Conservation (phyloP, 2,888 invertebrate species). For the Axea sp. region DNA sequence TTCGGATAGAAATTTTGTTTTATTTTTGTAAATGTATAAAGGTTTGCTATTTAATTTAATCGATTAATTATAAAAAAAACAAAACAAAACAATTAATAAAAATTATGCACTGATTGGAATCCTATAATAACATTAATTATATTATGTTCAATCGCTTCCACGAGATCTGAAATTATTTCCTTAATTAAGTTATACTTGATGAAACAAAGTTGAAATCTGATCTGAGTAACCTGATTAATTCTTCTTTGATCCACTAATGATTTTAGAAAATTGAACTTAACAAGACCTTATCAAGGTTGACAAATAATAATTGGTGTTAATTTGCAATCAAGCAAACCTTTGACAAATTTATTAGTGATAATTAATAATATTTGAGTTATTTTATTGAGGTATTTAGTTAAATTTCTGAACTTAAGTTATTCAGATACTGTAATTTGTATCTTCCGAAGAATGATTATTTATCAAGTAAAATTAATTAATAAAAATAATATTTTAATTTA, state of each 20-base stretch:
- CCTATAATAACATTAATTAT: constrained; percentile 17
- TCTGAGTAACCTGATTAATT: constrained; percentile 26
- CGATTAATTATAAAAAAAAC: neutral
- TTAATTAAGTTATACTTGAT: constrained; percentile 33
- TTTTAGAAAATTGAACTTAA: constrained; percentile 38
- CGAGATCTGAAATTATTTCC: constrained; percentile 14
- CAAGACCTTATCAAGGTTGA: constrained; percentile 10
- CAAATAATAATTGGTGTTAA: constrained; percentile 25
- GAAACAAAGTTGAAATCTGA: constrained; percentile 47
- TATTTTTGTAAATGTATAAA: neutral
- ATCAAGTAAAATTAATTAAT: no score
- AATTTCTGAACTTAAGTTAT: no score
- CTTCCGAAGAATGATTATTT: no score
- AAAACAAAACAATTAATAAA: constrained; percentile 5
- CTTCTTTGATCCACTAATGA: constrained; percentile 27
- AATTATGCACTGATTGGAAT: constrained; percentile 3
- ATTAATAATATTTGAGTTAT: constrained; percentile 12
- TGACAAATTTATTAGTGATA: constrained; percentile 7
- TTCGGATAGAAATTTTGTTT: neutral
- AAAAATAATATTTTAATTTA: no score
- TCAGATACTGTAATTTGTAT: no score
- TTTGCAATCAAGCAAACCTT: constrained; percentile 21
- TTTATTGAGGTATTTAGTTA: no score
- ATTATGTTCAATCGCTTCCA: neutral
- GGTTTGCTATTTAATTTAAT: constrained; percentile 3